Base-by-base conservation (phyloP, 2,888 invertebrate species). In the Lochmaea capreae region DNA sequence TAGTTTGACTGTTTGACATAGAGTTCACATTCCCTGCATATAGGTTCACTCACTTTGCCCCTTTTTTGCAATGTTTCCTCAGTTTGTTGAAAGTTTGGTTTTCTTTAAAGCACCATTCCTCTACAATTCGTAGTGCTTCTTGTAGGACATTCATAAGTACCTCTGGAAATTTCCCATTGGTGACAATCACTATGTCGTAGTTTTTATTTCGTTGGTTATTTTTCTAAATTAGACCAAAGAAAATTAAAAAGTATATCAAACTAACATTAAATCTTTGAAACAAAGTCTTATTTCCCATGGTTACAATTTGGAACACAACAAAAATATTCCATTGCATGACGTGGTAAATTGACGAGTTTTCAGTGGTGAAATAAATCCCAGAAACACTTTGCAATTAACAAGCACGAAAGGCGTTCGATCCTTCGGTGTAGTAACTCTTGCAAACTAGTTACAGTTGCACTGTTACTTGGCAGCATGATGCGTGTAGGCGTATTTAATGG, bases 361-460 rank as follows among this genome's bases (percentile, higher is more conserved):
- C 43, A 11, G 18, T 43, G 43, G 42, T 16, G 42, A 63, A 63
- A 63, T 63, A 63, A 63, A 63, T 63, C 43, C 16, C 18, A 63
- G 43, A 18, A 63, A 63, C 62, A 63, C 62, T 63, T 18, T 9
- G 12, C 43, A 63, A 63, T 63, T 63, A 63, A 63, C 62, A 43
- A 16, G 16, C 62, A 42, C 62, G 43, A 43, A 63, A 26, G 67
- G 72, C 66, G 46, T 59, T 71, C 58, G 39, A 61, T 67, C 54
- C 72, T 62, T 61, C 43, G 62, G 63, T 72, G 67, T 18, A 14
- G 46, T 46, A 52, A 72, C 61, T 72, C 52, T 42, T 54, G 66
- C 54, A 67, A 52, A 62, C 72, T 62, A 72, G 72, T 63, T 67
- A 42, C 67, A 61, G 62, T 63, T 63, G 43, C 62, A 43, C 12